phyloP scores from a whole-genome alignment of 2,797 vertebrate genomes.

The Taenioides sp. region DNA sequence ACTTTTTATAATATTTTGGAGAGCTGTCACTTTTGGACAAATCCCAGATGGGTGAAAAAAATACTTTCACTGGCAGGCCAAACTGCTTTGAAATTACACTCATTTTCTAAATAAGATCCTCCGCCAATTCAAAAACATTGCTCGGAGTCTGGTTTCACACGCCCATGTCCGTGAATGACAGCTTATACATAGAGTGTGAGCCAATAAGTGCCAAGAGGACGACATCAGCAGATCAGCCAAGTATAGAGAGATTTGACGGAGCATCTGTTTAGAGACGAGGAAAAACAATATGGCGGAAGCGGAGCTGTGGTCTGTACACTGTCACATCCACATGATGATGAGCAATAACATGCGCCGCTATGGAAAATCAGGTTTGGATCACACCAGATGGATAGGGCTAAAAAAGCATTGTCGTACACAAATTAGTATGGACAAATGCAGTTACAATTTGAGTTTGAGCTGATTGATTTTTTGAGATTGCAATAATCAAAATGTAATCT shows the following conservation, averaged over 20 bases:
- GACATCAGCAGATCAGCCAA: slow-evolving; percentile 62
- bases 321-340: slow-evolving; percentile 54
- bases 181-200: slow-evolving; percentile 43
- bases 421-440: background rate
- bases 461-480: background rate
- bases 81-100: slow-evolving; percentile 20
- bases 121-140: slow-evolving; percentile 19
- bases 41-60: slow-evolving; percentile 50
- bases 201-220: slow-evolving; percentile 47
- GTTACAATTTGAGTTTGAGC: background rate
- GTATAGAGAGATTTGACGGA: slow-evolving; percentile 70
- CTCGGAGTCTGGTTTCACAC: slow-evolving; percentile 22
- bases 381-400: slow-evolving; percentile 34
- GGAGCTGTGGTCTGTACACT: slow-evolving; percentile 61
- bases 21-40: slow-evolving; percentile 35
- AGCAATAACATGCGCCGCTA: slow-evolving; percentile 42
- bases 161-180: slow-evolving; percentile 45
- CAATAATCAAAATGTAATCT: background rate
- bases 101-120: slow-evolving; percentile 36
- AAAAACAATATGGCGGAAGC: slow-evolving; percentile 64
- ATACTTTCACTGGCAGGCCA: slow-evolving; percentile 28
- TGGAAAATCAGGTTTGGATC: slow-evolving; percentile 44
- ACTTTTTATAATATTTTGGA: slow-evolving; percentile 33
- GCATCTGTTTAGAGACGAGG: slow-evolving; percentile 67
- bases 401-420: slow-evolving; percentile 31